A percentile compares a stretch with the other conserved stretches of the same genome.
phyloP scores from a whole-genome alignment of 2,113 vertebrate genomes.

The Eretmochelys imbricata region DNA sequence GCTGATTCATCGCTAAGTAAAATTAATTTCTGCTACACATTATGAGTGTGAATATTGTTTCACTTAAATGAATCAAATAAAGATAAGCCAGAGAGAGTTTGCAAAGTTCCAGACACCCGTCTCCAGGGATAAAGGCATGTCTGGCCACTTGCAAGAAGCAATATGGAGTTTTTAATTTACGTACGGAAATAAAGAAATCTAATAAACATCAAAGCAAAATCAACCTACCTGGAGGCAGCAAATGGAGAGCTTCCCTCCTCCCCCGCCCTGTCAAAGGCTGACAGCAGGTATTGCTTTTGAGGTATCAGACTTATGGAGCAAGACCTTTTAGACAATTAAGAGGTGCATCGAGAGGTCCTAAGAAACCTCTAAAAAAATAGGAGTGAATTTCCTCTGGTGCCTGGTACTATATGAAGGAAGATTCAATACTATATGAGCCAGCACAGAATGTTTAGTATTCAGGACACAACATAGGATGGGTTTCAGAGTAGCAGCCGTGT shows the following conservation, averaged over 20 bases:
- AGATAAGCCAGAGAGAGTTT: neutral
- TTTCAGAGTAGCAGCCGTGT: no score
- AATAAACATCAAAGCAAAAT: neutral
- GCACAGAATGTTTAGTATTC: neutral
- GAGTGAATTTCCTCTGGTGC: neutral
- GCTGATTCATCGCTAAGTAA: neutral
- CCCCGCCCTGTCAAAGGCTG: neutral
- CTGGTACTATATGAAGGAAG: neutral
- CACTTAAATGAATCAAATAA: neutral
- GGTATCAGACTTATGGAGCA: neutral
- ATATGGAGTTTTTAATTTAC: neutral
- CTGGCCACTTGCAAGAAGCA: neutral
- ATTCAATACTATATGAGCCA: neutral
- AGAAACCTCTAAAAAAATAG: neutral
- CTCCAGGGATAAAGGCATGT: neutral
- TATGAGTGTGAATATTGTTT: constrained; percentile 6
- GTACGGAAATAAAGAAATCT: no score
- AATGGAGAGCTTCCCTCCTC: neutral
- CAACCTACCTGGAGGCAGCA: neutral
- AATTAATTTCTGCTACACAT: constrained; percentile 33
- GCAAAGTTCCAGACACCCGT: neutral
- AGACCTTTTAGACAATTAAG: neutral
- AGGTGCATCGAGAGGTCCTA: neutral
- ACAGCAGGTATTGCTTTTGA: neutral
- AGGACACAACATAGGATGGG: neutral